Base-by-base conservation (phyloP, 2,113 vertebrate genomes). In the Oxygymnocypris stewartii region DNA sequence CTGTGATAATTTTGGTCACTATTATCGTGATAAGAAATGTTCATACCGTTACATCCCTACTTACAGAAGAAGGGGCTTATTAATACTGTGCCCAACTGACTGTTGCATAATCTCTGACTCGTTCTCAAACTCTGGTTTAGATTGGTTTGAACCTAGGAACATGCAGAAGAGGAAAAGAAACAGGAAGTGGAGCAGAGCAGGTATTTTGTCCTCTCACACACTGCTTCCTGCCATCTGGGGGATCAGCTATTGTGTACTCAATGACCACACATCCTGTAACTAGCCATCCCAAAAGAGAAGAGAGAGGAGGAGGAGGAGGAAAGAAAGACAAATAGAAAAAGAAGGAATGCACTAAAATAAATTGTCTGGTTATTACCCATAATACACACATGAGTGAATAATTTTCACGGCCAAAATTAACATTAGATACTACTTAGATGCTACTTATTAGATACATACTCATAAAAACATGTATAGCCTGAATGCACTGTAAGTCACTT, bases 161-260 rank as follows among this genome's bases (percentile, higher is more conserved):
- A 85, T 40, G 84, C 88, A 85, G 89, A 80, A 84, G 77, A 86
- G 86, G 61, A 73, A 76, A 74, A 54, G 82, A 51, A 76, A 69
- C 84, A 92, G 94, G 94, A 94, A 93, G 92, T 90, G 71, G 84
- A 95, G 93, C 90, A 89, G 89, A 87, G 91, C 88, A 91, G 82
- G 89, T 90, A 88, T 84, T 91, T 95, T 92, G 95, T 95, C 96
- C 96, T 94, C 92, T 90, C 79, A 25, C 49, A 92, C 88, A 91
- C 93, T 89, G 90, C 95, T 97, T 98, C 96, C 96, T 96, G 96
- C 96, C 96, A 97, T 96, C 96, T 97, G 96, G 94, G 90, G 93
- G 93, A 90, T 93, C 89, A 89, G 93, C 96, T 94, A 97, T 97
- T 97, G 96, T 97, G 94, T 91, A 88, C 88, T 88, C 90, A 92